Conservation (phyloP, 2,888 invertebrate species). For the Siphlonurus alternatus region DNA sequence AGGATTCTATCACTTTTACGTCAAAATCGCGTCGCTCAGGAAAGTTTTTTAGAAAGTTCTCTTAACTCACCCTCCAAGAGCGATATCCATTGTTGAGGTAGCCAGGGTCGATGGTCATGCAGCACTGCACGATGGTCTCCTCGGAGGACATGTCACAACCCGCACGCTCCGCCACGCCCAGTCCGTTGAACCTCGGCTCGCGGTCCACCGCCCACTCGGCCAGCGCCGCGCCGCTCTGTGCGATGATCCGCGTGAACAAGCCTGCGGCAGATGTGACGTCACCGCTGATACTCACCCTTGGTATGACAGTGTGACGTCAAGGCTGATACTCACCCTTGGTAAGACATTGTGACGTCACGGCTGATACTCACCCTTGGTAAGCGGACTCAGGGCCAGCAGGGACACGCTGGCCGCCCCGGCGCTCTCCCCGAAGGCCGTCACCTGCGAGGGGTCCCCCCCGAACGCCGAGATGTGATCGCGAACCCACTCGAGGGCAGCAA, state of each 20-base stretch:
- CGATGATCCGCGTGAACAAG: slow-evolving; percentile 31
- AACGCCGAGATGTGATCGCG: slow-evolving; percentile 30
- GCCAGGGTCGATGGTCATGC: neutral
- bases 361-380: slow-evolving; percentile 9
- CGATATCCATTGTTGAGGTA: neutral
- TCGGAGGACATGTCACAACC: slow-evolving; percentile 18
- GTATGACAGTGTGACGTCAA: too few relatives aligned
- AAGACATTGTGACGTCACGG: neutral
- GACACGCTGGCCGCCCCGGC: slow-evolving; percentile 32
- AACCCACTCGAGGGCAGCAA: slow-evolving; percentile 34
- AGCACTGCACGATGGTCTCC: neutral
- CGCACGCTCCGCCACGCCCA: slow-evolving; percentile 24
- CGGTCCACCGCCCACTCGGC: slow-evolving; percentile 30
- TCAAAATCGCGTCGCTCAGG: too few relatives aligned
- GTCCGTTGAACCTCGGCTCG: slow-evolving; percentile 23
- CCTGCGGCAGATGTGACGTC: slow-evolving; percentile 19
- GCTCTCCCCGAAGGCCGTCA: slow-evolving; percentile 37
- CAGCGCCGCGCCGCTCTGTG: slow-evolving; percentile 34
- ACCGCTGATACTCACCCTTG: neutral
- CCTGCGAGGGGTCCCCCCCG: slow-evolving; percentile 31
- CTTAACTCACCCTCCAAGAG: neutral
- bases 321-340: too few relatives aligned
- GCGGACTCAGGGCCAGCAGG: slow-evolving; percentile 28
- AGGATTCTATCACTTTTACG: too few relatives aligned
- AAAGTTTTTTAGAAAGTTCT: too few relatives aligned